Percentiles rank a stretch among this genome's conserved stretches.
These are phyloP conservation scores for Callimico goeldii DNA, from an alignment of 2,797 vertebrate genomes.

Conservation along the genomic window DNA sequence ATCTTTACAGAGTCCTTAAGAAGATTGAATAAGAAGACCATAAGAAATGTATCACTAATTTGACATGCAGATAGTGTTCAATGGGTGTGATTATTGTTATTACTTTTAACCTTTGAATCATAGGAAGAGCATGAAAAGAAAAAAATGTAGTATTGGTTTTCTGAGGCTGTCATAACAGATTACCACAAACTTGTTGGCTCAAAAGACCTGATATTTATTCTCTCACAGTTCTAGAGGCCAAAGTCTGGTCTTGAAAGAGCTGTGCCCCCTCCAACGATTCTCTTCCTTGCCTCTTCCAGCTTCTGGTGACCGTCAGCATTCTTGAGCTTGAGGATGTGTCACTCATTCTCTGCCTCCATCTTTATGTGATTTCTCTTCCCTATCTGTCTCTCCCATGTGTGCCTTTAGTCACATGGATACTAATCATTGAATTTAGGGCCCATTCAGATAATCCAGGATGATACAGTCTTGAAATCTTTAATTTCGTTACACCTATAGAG, in stretches of 20 bases:
- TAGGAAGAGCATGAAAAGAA: neutral
- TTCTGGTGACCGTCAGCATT: neutral
- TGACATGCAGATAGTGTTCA: neutral
- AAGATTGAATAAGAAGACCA: neutral
- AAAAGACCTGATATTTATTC: neutral
- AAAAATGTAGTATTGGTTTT: neutral
- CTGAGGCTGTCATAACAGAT: neutral
- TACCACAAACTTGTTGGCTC: neutral
- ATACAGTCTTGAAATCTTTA: neutral
- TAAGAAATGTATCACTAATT: neutral
- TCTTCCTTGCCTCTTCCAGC: neutral
- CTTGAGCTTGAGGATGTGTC: rapidly evolving
- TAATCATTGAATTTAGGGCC: neutral
- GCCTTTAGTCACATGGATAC: neutral
- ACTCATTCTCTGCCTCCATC: neutral
- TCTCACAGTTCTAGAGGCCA: neutral
- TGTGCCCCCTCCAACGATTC: neutral
- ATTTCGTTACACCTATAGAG: neutral
- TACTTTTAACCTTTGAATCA: neutral
- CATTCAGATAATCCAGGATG: neutral
- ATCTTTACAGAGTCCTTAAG: neutral
- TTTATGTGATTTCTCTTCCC: neutral
- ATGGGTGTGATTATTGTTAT: neutral
- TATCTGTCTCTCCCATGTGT: neutral
- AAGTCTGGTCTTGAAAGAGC: neutral